Percentiles rank a stretch among this genome's conserved stretches.
Evolutionary conservation across 2,888 invertebrate species (phyloP).

Genomic region (Erebia aethiops): DNA sequence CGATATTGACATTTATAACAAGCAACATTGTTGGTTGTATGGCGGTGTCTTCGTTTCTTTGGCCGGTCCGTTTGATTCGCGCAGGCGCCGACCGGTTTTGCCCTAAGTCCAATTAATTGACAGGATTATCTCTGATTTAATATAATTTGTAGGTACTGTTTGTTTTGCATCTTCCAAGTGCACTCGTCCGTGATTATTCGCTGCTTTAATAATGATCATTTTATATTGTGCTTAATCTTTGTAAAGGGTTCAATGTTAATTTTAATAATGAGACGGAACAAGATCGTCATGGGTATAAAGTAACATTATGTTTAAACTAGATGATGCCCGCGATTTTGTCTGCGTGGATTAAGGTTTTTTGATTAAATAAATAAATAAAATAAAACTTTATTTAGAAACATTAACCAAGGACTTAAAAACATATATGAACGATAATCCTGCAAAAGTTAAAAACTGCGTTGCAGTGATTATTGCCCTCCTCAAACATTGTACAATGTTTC

Average conservation of each 20-base stretch:
- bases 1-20: constrained; percentile 41
- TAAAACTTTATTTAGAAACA: too few relatives aligned
- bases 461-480: too few relatives aligned
- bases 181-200: constrained; percentile 53
- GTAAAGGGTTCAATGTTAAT: constrained; percentile 15
- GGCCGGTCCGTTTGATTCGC: constrained; percentile 66
- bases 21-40: constrained; percentile 35
- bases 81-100: constrained; percentile 77
- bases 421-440: too few relatives aligned
- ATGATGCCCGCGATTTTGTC: too few relatives aligned
- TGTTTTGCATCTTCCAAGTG: constrained; percentile 68
- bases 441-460: too few relatives aligned
- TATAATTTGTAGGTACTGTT: constrained; percentile 76
- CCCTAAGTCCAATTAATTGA: constrained; percentile 82
- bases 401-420: too few relatives aligned
- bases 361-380: too few relatives aligned
- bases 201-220: constrained; percentile 41
- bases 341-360: too few relatives aligned
- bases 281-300: constrained; percentile 9
- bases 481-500: too few relatives aligned
- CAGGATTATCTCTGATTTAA: constrained; percentile 82
- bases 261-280: constrained; percentile 11
- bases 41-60: constrained; percentile 35
- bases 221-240: constrained; percentile 31
- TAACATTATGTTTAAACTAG: too few relatives aligned